These are phyloP conservation scores for Sphaeramia orbicularis DNA, from an alignment of 2,797 vertebrate species.

Conservation along the genomic window DNA sequence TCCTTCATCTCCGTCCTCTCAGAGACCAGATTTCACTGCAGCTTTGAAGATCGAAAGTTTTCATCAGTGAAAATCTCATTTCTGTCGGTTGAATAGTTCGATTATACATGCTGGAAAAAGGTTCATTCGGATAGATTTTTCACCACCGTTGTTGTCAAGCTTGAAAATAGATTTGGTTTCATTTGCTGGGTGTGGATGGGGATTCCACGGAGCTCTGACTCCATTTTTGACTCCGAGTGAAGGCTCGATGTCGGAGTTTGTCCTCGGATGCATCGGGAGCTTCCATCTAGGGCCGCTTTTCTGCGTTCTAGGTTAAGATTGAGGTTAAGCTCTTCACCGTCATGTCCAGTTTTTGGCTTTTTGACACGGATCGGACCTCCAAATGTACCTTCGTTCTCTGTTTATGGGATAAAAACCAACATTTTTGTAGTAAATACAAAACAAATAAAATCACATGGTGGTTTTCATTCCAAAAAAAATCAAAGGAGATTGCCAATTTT, in stretches of 20 bases:
- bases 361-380: not conserved
- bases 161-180: slow-evolving; percentile 64
- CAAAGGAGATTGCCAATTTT: not conserved
- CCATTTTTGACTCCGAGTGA: slow-evolving; percentile 43
- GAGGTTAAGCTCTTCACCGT: slow-evolving; percentile 15
- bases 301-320: slow-evolving; percentile 19
- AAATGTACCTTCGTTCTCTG: slow-evolving; percentile 9
- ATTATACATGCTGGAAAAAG: slow-evolving; percentile 45
- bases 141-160: slow-evolving; percentile 22
- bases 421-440: slow-evolving; percentile 25
- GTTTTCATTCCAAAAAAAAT: slow-evolving; percentile 19
- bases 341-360: not conserved
- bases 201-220: slow-evolving; percentile 45
- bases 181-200: slow-evolving; percentile 40
- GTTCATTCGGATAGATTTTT: slow-evolving; percentile 40
- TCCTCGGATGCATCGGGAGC: slow-evolving; percentile 34
- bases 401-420: slow-evolving; percentile 27
- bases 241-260: slow-evolving; percentile 30
- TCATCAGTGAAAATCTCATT: slow-evolving; percentile 11
- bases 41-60: slow-evolving; percentile 29
- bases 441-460: slow-evolving; percentile 1
- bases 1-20: slow-evolving; percentile 43
- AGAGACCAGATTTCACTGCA: slow-evolving; percentile 32
- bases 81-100: slow-evolving; percentile 30
- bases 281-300: slow-evolving; percentile 3